Conservation (phyloP, 2,113 vertebrate species). For the Sapajus apella region DNA sequence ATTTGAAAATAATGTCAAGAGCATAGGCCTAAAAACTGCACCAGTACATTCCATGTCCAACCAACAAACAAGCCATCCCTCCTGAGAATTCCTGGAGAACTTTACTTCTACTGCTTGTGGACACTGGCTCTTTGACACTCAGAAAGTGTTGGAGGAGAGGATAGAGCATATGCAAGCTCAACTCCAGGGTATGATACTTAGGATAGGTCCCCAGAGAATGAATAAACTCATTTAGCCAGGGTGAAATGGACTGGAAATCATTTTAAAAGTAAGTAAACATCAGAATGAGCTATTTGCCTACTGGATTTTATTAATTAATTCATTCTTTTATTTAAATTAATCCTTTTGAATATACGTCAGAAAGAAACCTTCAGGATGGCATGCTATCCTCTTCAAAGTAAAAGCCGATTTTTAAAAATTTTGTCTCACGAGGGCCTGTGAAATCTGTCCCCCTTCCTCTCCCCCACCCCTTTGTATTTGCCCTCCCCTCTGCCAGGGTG, state of each 20-base stretch:
- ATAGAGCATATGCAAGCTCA: background rate
- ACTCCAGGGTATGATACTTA: background rate
- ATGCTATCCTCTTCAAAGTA: background rate
- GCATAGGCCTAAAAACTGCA: background rate
- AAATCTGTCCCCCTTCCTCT: background rate
- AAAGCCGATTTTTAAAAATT: background rate
- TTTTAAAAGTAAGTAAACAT: background rate
- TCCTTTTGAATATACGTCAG: background rate
- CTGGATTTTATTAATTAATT: background rate
- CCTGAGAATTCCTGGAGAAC: background rate
- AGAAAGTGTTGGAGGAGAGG: background rate
- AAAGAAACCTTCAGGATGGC: background rate
- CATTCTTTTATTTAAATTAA: background rate
- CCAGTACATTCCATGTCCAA: background rate
- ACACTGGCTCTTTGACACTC: background rate
- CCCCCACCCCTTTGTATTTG: accelerated
- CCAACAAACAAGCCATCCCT: background rate
- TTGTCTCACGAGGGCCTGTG: background rate
- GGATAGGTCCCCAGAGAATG: background rate
- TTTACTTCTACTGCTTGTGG: background rate
- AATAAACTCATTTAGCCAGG: background rate
- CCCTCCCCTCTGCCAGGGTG: background rate
- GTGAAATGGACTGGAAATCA: background rate
- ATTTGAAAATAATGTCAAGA: background rate
- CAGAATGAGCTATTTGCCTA: background rate